Percentiles rank a stretch among this genome's conserved stretches.
These are phyloP conservation scores for Chrysotoxum bicinctum DNA, from an alignment of 2,888 invertebrate genomes.

Conservation along the genomic window DNA sequence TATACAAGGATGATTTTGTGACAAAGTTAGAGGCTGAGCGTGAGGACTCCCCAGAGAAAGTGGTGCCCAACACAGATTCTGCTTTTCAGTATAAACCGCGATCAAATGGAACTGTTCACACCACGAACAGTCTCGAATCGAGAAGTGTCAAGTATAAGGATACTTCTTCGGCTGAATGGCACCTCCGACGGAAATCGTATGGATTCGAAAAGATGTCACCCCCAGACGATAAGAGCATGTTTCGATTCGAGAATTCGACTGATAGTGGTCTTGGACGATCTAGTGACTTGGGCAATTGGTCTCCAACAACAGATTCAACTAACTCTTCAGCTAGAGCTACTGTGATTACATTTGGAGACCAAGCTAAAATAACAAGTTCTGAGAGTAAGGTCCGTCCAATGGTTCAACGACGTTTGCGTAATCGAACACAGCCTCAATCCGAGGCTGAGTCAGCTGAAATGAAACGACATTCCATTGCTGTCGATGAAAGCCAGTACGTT, in stretches of 20 bases:
- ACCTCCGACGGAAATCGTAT: conserved; percentile 88
- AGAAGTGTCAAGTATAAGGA: conserved; percentile 78
- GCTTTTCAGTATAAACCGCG: conserved; percentile 60
- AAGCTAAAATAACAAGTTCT: conserved; percentile 16
- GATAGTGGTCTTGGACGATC: conserved; percentile 90
- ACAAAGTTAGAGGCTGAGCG: conserved; percentile 73
- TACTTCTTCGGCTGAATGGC: conserved; percentile 85
- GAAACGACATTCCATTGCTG: conserved; percentile 84
- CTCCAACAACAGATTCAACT: conserved; percentile 77
- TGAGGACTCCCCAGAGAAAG: conserved; percentile 60
- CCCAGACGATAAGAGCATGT: conserved; percentile 78
- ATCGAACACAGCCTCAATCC: conserved; percentile 60
- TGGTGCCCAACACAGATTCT: conserved; percentile 1
- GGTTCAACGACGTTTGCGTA: conserved; percentile 72
- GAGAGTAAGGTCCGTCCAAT: conserved; percentile 54
- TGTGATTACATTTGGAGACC: conserved; percentile 79
- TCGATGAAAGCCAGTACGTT: conserved; percentile 83
- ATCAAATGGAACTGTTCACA: conserved; percentile 65
- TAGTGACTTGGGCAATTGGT: conserved; percentile 84
- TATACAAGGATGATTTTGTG: conserved; percentile 81
- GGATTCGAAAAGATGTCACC: conserved; percentile 86
- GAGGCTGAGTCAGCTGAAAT: conserved; percentile 73
- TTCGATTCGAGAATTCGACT: conserved; percentile 88
- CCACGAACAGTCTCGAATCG: conserved; percentile 79
- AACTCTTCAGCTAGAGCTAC: conserved; percentile 75